A percentile compares a stretch with the other conserved stretches of the same genome.
These are phyloP conservation scores for Chaenodraco wilsoni DNA, from an alignment of 2,797 vertebrate genomes.

Conservation along the genomic window DNA sequence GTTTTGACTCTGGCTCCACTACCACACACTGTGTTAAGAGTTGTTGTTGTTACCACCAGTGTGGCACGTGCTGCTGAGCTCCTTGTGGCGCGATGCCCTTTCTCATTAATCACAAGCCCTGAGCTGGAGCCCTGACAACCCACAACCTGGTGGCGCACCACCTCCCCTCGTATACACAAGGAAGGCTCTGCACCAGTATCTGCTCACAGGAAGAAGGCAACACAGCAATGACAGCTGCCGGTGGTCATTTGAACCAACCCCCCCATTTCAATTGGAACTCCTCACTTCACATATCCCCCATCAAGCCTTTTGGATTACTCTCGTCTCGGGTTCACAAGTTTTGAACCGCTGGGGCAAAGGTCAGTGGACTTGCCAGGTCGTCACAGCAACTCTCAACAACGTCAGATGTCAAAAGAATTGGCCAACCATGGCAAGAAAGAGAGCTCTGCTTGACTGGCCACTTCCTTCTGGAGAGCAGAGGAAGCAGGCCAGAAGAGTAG, in stretches of 20 bases:
- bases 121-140: conserved; percentile 72
- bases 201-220: conserved; percentile 58
- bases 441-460: conserved; percentile 48
- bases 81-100: conserved; percentile 63
- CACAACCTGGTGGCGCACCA: conserved; percentile 74
- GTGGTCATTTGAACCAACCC: conserved; percentile 65
- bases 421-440: conserved; percentile 69
- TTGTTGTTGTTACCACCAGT: conserved; percentile 60
- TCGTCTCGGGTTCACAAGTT: conserved; percentile 72
- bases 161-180: conserved; percentile 48
- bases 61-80: conserved; percentile 67
- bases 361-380: conserved; percentile 77
- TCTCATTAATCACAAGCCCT: conserved; percentile 80
- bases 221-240: conserved; percentile 72
- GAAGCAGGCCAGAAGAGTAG: conserved; percentile 33
- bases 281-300: conserved; percentile 45
- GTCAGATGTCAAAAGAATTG: conserved; percentile 77
- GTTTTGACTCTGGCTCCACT: conserved; percentile 4
- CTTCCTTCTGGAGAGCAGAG: conserved; percentile 50
- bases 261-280: conserved; percentile 36
- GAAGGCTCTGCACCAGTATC: conserved; percentile 62
- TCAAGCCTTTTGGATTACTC: conserved; percentile 58
- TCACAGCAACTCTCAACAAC: conserved; percentile 77
- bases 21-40: conserved; percentile 28
- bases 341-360: conserved; percentile 79